These are phyloP conservation scores for Gastrophysa polygoni DNA, from an alignment of 2,888 invertebrate genomes.

Conservation along the genomic window DNA sequence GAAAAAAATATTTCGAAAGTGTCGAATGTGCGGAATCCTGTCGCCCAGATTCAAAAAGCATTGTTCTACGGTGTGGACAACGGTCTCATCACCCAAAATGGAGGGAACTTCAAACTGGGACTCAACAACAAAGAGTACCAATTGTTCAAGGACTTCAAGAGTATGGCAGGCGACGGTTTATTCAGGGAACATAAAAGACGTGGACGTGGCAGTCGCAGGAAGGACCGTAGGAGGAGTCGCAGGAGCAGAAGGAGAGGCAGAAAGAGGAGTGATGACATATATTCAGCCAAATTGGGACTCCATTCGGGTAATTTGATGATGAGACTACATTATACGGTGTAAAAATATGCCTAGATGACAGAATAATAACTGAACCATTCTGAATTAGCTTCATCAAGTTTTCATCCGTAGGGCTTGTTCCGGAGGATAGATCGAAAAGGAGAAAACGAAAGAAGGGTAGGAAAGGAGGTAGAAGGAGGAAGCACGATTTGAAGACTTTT, in stretches of 20 bases:
- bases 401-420: background rate
- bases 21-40: slow-evolving; percentile 33
- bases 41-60: slow-evolving; percentile 39
- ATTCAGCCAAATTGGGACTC: background rate
- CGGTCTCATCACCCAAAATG: slow-evolving; percentile 29
- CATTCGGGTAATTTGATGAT: background rate
- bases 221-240: background rate
- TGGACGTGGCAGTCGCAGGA: slow-evolving; percentile 26
- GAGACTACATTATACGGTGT: no score
- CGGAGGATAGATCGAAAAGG: slow-evolving; percentile 10
- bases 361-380: no score
- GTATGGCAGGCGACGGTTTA: background rate
- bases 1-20: slow-evolving; percentile 23
- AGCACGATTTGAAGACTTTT: background rate
- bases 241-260: slow-evolving; percentile 12
- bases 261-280: background rate
- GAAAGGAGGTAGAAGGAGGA: slow-evolving; percentile 1
- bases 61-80: slow-evolving; percentile 35
- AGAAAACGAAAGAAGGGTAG: background rate
- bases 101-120: slow-evolving; percentile 39
- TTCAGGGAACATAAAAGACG: slow-evolving; percentile 5
- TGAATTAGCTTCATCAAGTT: no score
- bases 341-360: no score
- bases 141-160: slow-evolving; percentile 28
- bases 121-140: slow-evolving; percentile 36